Percentiles rank a stretch among this genome's conserved stretches.
These are phyloP conservation scores for Cephus runcator DNA, from an alignment of 2,888 invertebrate genomes.

Conservation along the genomic window DNA sequence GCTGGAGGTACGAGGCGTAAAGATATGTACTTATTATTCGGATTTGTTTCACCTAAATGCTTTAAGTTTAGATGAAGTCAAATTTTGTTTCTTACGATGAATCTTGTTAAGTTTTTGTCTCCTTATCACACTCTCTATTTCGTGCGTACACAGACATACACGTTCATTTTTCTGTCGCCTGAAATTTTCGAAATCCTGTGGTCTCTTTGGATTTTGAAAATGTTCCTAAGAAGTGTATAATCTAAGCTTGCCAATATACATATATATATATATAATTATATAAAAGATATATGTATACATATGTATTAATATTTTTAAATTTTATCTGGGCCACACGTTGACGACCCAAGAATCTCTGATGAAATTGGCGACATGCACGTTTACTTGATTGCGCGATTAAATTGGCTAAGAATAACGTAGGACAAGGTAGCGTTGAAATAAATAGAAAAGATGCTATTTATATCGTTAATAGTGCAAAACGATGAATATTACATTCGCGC, in stretches of 20 bases:
- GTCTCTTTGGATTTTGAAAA: slow-evolving; percentile 46
- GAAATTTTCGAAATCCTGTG: slow-evolving; percentile 51
- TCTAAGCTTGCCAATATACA: slow-evolving; percentile 54
- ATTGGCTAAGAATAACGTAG: not conserved
- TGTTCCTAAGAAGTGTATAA: slow-evolving; percentile 41
- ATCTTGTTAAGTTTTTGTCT: slow-evolving; percentile 30
- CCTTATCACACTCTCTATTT: slow-evolving; percentile 9
- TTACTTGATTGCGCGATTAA: not conserved
- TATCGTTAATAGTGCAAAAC: not conserved
- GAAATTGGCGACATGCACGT: not conserved
- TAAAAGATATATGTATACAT: slow-evolving; percentile 17
- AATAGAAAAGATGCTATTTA: not conserved
- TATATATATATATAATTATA: slow-evolving; percentile 10
- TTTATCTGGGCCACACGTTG: not conserved
- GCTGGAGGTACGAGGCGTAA: not conserved
- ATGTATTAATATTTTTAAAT: slow-evolving; percentile 7
- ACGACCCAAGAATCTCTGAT: not conserved
- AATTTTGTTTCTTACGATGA: slow-evolving; percentile 40
- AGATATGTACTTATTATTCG: slow-evolving; percentile 9
- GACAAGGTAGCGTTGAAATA: not conserved
- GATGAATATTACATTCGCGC: not conserved
- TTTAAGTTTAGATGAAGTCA: slow-evolving; percentile 62
- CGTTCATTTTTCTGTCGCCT: slow-evolving; percentile 15
- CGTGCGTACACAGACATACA: not conserved
- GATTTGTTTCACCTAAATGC: slow-evolving; percentile 64